phyloP scores from a whole-genome alignment of 2,797 vertebrate genomes.

The Benthosema pterotum region DNA sequence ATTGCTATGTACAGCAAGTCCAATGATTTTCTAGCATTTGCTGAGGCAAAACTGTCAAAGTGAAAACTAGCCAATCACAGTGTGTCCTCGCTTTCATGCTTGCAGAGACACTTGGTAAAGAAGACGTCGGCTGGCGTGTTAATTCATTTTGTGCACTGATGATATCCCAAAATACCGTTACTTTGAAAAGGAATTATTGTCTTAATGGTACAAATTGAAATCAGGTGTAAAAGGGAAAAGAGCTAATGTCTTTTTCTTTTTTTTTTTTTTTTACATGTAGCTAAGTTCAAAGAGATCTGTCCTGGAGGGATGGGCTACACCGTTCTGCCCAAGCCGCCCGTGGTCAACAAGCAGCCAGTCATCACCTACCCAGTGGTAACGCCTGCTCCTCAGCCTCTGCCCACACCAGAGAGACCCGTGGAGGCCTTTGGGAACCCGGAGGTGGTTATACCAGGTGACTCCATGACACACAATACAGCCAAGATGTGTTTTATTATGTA shows the following conservation, averaged over 20 bases:
- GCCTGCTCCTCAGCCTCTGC: slow-evolving; percentile 84
- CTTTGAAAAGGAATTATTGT: too few species aligned
- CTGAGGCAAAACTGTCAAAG: too few species aligned
- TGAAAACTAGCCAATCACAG: too few species aligned
- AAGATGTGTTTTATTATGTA: background rate
- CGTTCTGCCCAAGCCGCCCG: slow-evolving; percentile 77
- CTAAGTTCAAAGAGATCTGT: slow-evolving; percentile 98
- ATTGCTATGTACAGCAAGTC: too few species aligned
- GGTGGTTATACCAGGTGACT: slow-evolving; percentile 87
- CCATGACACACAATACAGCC: background rate
- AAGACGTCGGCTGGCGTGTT: too few species aligned
- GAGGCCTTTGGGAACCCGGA: slow-evolving; percentile 89
- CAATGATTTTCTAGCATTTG: too few species aligned
- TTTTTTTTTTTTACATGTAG: slow-evolving; percentile 67
- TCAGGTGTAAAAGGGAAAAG: background rate
- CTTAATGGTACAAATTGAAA: too few species aligned
- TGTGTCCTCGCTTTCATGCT: too few species aligned
- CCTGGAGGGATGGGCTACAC: slow-evolving; percentile 99
- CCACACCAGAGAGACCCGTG: slow-evolving; percentile 89
- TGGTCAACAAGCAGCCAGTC: slow-evolving; percentile 59
- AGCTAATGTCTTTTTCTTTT: background rate
- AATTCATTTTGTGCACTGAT: too few species aligned
- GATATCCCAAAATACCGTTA: too few species aligned
- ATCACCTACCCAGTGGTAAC: slow-evolving; percentile 77
- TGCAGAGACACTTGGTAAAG: too few species aligned